Base-by-base conservation (phyloP, 2,113 vertebrate species). In the Xerus inauris region DNA sequence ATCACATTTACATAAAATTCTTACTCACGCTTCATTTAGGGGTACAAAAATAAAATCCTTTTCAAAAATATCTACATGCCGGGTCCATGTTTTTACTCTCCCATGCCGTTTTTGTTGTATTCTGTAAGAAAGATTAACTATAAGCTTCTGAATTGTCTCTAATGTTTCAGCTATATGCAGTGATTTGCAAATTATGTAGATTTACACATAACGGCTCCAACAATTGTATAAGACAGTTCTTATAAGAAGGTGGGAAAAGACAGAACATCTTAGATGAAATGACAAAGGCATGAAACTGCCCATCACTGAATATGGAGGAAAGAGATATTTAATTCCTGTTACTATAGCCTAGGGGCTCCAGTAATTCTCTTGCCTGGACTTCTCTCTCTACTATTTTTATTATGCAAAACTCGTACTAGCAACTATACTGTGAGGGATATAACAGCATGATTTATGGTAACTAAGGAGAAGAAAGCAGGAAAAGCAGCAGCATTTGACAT, bases 21-120 rank as follows among this genome's bases (percentile, higher is more conserved):
- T 93, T 97, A 99, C 99, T 99, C 97, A 99, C 99, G 99, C 99
- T 99, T 99, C 99, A 94, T 99, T 99, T 96, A 99, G 99, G 95
- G 99, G 99, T 97, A 99, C 99, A 97, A 99, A 99, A 97, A 99
- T 99, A 98, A 99, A 99, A 97, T 99, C 99, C 97, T 99, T 99
- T 97, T 99, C 99, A 98, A 99, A 99, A 91, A 99, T 99, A 95
- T 99, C 99, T 87, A 99, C 99, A 4, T 99, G 99, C 7, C 99
- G 98, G 1, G 99, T 99, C 99, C 99, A 99, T 0, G 99, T 99
- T 98, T 99, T 99, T 0, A 99, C 99, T 98, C 99, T 97, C 91
- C 99, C 99, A 95, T 99, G 99, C 79, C 99, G 99, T 94, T 99
- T 99, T 65, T 99, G 99, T 92, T 99, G 99, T 98, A 99, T 99